Conservation (phyloP, 2,113 vertebrate genomes). For the chimpanzee (Pan troglodytes) region NHGRI_mPanTro3-v2.1_pri NC_072404.2:170800501-170801000, state of each 20-base stretch:
- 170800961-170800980: not conserved
- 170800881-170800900: not conserved
- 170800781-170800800: not conserved
- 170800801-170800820: not conserved
- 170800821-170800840: not conserved
- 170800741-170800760: accelerated
- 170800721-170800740: not conserved
- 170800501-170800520: no score
- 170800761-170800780: no score
- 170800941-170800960: not conserved
- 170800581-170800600: not conserved
- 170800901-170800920: not conserved
- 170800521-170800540: not conserved
- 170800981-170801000: not conserved
- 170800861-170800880: not conserved
- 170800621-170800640: not conserved
- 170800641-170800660: not conserved
- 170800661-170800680: not conserved
- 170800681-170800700: not conserved
- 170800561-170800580: not conserved
- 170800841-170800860: not conserved
- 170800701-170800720: accelerated
- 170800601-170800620: not conserved
- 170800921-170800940: not conserved
- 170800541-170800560: not conserved